Evolutionary conservation across 2,888 invertebrate species (phyloP).

Genomic region (Torymus tubicola): DNA sequence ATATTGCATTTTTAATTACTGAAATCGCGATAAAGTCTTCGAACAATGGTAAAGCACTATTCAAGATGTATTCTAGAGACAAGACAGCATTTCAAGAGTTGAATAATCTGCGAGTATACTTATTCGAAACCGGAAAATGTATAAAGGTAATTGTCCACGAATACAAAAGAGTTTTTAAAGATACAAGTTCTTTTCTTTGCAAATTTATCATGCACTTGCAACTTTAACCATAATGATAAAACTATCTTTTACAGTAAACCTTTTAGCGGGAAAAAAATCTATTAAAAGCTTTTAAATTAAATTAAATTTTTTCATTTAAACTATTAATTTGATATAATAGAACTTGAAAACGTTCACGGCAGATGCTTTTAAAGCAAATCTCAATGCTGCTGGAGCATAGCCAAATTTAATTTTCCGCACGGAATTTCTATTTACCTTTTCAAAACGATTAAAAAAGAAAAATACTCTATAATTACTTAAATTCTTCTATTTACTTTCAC

Average conservation of each 20-base stretch:
- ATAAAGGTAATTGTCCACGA: too few relatives aligned
- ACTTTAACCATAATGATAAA: too few relatives aligned
- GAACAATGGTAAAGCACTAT: background rate
- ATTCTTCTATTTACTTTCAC: too few relatives aligned
- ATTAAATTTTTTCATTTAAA: conserved; percentile 1
- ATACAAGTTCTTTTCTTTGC: too few relatives aligned
- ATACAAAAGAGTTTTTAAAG: too few relatives aligned
- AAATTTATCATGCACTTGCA: too few relatives aligned
- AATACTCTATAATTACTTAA: background rate
- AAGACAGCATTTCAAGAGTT: too few relatives aligned
- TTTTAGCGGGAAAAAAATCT: background rate
- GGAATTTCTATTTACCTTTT: conserved; percentile 20
- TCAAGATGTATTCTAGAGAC: background rate
- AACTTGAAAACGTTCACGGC: background rate
- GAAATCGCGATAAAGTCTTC: background rate
- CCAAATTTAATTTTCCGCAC: conserved; percentile 36
- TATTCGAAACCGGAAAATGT: too few relatives aligned
- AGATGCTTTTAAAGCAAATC: conserved; percentile 5
- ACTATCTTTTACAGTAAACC: too few relatives aligned
- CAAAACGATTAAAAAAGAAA: background rate
- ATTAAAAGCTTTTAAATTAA: background rate
- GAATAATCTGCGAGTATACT: too few relatives aligned
- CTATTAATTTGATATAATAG: background rate
- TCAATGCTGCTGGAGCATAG: conserved; percentile 12
- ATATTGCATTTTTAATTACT: background rate